These are phyloP conservation scores for Mercenaria mercenaria DNA, from an alignment of 1,140 invertebrate species.

Conservation along the genomic window DNA sequence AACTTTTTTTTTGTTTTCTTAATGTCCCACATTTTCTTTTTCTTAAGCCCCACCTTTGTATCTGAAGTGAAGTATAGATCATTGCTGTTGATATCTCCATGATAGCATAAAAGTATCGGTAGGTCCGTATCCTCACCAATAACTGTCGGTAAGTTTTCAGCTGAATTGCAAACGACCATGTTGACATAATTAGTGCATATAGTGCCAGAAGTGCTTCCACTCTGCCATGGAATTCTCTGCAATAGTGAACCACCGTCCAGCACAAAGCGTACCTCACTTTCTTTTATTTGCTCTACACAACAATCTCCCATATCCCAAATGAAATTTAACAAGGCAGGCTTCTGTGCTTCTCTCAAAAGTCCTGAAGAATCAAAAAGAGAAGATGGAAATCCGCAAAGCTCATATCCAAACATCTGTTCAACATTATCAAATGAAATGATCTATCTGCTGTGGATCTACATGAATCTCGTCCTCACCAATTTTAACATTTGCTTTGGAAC, in stretches of 20 bases:
- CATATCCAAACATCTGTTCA: constrained; percentile 48
- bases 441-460: constrained; percentile 57
- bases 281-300: not conserved
- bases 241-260: not conserved
- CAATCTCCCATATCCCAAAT: not conserved
- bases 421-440: not conserved
- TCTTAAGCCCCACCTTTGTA: not conserved
- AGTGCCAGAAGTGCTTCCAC: not conserved
- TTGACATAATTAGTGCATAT: not conserved
- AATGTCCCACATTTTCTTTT: not conserved
- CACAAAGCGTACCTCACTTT: not conserved
- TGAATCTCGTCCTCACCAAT: constrained; percentile 38
- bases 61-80: not conserved
- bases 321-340: not conserved
- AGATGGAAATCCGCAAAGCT: constrained; percentile 43
- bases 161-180: not conserved
- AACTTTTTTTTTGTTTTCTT: not conserved
- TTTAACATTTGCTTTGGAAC: not conserved
- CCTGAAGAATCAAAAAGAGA: constrained; percentile 49
- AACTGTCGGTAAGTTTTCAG: not conserved
- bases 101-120: not conserved
- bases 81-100: not conserved
- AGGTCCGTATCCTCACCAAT: constrained; percentile 11
- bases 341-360: not conserved
- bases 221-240: not conserved